phyloP scores from a whole-genome alignment of 2,888 invertebrate genomes.

The Napeogenes inachia region DNA sequence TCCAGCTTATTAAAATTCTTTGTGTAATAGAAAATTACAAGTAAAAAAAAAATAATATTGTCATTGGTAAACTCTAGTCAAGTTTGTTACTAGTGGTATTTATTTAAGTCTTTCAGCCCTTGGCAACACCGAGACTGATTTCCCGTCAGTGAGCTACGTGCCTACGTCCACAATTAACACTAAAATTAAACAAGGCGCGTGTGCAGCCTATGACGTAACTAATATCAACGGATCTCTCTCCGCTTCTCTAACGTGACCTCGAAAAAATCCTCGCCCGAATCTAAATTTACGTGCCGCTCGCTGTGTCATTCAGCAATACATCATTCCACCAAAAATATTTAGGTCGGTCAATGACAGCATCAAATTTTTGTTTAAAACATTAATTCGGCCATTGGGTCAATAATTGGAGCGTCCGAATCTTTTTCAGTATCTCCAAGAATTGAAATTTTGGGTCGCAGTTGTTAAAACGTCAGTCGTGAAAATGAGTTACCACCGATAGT shows the following conservation, averaged over 20 bases:
- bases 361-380: conserved; percentile 41
- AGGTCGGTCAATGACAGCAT: conserved; percentile 67
- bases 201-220: conserved; percentile 51
- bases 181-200: conserved; percentile 41
- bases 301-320: conserved; percentile 57
- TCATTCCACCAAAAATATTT: conserved; percentile 58
- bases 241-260: conserved; percentile 55
- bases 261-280: conserved; percentile 55
- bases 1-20: too few relatives aligned
- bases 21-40: too few relatives aligned
- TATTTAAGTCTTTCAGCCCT: conserved; percentile 16
- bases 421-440: conserved; percentile 25
- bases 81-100: not conserved
- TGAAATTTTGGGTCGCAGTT: conserved; percentile 26
- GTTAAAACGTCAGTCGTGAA: conserved; percentile 20
- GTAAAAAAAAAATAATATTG: not conserved
- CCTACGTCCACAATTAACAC: conserved; percentile 38
- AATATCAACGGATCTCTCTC: conserved; percentile 43
- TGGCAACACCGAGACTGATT: conserved; percentile 28
- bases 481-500: conserved; percentile 6
- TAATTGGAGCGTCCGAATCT: conserved; percentile 37
- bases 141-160: conserved; percentile 31
- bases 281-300: conserved; percentile 58
- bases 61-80: conserved; percentile 4
- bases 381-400: conserved; percentile 36